These are phyloP conservation scores for Corydoras maculifer DNA, from an alignment of 2,113 vertebrate species.

Conservation along the genomic window DNA sequence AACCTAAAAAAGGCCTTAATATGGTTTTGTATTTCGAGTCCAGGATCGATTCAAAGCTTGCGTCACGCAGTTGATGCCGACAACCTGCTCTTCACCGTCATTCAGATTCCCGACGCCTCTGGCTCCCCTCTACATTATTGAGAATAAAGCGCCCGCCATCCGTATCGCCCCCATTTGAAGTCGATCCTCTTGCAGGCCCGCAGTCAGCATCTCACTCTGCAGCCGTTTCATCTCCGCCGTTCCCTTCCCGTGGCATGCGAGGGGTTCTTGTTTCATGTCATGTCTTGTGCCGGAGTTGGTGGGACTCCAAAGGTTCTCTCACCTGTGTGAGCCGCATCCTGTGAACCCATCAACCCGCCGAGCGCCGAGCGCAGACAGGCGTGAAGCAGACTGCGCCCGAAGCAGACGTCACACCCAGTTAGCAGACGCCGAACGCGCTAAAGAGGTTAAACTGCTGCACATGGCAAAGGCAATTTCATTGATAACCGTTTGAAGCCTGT, in stretches of 20 bases:
- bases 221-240: conserved; percentile 34
- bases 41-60: too few species aligned
- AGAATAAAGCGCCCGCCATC: conserved; percentile 14
- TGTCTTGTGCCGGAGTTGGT: conserved; percentile 53
- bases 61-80: too few species aligned
- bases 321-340: conserved; percentile 57
- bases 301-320: conserved; percentile 57
- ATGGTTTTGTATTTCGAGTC: too few species aligned
- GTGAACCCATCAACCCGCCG: conserved; percentile 59
- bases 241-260: conserved; percentile 23
- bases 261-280: conserved; percentile 44
- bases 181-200: conserved; percentile 19
- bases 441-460: conserved; percentile 71
- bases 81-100: too few species aligned
- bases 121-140: too few species aligned
- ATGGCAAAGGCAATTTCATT: conserved; percentile 69
- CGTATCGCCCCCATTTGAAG: conserved; percentile 13
- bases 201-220: conserved; percentile 31
- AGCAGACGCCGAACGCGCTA: conserved; percentile 57
- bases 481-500: conserved; percentile 66
- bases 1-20: too few species aligned
- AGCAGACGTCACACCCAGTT: conserved; percentile 62
- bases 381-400: conserved; percentile 56
- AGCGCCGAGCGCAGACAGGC: conserved; percentile 57
- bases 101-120: too few species aligned